These are phyloP conservation scores for Syngnathus typhle DNA, from an alignment of 2,113 vertebrate genomes.

Conservation along the genomic window DNA sequence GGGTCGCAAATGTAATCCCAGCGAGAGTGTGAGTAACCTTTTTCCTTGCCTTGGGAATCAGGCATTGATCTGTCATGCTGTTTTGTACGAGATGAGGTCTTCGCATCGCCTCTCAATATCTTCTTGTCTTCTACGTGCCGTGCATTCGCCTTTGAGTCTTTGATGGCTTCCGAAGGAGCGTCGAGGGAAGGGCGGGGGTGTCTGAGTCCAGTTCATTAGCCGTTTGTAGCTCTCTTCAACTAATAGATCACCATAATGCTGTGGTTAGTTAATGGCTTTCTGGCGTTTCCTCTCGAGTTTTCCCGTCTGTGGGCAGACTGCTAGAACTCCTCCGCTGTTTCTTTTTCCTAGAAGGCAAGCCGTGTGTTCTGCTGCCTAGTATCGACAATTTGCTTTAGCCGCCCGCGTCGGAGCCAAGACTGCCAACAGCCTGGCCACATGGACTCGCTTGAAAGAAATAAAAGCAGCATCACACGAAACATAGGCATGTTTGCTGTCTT, in stretches of 20 bases:
- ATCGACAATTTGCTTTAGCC: slow-evolving; percentile 55
- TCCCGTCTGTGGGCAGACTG: slow-evolving; percentile 86
- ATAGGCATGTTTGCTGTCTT: slow-evolving; percentile 48
- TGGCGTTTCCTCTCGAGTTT: slow-evolving; percentile 93
- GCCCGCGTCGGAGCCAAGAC: slow-evolving; percentile 44
- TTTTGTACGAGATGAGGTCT: slow-evolving; percentile 87
- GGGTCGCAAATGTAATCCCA: slow-evolving; percentile 76
- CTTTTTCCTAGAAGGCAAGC: slow-evolving; percentile 55
- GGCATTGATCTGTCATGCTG: slow-evolving; percentile 93
- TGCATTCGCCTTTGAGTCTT: slow-evolving; percentile 10
- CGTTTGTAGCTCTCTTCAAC: slow-evolving; percentile 83
- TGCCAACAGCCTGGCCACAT: slow-evolving; percentile 53
- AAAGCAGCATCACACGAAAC: slow-evolving; percentile 47
- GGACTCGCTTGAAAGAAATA: slow-evolving; percentile 51
- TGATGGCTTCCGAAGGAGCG: slow-evolving; percentile 12
- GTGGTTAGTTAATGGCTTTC: slow-evolving; percentile 99
- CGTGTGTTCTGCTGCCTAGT: slow-evolving; percentile 77
- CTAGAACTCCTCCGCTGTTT: slow-evolving; percentile 73
- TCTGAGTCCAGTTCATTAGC: slow-evolving; percentile 90
- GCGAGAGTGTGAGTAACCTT: slow-evolving; percentile 87
- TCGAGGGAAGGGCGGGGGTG: slow-evolving; percentile 39
- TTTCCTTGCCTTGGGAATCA: slow-evolving; percentile 89
- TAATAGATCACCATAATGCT: slow-evolving; percentile 96
- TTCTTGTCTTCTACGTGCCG: slow-evolving; percentile 53
- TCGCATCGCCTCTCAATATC: slow-evolving; percentile 78